A percentile compares a stretch with the other conserved stretches of the same genome.
Conservation (phyloP, 1,140 invertebrate species). For the Temnothorax curvispinosus region DNA sequence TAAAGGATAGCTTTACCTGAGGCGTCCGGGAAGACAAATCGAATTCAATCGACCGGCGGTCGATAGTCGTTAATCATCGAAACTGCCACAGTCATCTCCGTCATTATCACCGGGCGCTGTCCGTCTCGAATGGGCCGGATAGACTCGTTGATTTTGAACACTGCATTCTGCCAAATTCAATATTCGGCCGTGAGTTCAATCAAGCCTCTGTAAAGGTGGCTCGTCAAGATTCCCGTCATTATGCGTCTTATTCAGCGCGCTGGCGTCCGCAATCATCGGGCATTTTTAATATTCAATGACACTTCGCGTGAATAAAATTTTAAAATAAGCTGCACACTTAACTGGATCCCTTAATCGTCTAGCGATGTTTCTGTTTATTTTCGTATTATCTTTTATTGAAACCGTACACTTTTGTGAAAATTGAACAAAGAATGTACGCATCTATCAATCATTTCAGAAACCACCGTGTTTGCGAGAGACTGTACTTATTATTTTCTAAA, state of each 20-base stretch:
- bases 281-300: conserved; percentile 45
- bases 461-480: no score
- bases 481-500: background rate
- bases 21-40: conserved; percentile 68
- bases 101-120: conserved; percentile 69
- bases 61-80: conserved; percentile 72
- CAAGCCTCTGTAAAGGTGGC: conserved; percentile 52
- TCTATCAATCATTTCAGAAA: background rate
- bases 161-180: conserved; percentile 63
- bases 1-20: conserved; percentile 69
- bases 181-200: conserved; percentile 70
- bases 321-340: background rate
- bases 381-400: background rate
- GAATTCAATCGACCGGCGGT: conserved; percentile 64
- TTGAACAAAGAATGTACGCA: background rate
- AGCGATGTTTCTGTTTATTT: background rate
- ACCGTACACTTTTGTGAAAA: background rate
- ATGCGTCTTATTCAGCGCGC: conserved; percentile 36
- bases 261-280: conserved; percentile 16
- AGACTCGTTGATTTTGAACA: conserved; percentile 57
- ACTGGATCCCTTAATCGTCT: background rate
- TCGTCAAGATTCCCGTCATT: conserved; percentile 60
- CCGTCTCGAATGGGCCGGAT: conserved; percentile 49
- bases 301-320: conserved; percentile 30
- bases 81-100: conserved; percentile 71